Conservation (phyloP, 2,797 vertebrate genomes). For the Dryobates pubescens region DNA sequence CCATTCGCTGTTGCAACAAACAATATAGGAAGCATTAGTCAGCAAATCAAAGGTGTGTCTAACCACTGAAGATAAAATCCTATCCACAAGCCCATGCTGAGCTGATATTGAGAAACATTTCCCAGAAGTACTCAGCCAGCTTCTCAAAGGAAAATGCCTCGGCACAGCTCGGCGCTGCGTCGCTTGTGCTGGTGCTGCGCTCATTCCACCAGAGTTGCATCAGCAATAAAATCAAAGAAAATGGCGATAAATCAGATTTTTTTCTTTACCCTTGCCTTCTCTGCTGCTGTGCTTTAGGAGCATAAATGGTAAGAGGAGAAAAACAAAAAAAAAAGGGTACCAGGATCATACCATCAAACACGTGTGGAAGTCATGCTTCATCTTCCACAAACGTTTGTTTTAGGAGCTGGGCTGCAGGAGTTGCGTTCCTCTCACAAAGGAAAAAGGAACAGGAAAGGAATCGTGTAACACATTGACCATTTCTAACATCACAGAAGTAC, state of each 20-base stretch:
- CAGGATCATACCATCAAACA: neutral
- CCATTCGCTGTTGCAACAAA: neutral
- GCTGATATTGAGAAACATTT: slow-evolving; percentile 8
- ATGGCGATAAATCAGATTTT: neutral
- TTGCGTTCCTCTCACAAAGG: neutral
- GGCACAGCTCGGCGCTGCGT: fast-evolving
- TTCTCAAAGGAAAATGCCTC: neutral
- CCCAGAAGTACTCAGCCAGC: neutral
- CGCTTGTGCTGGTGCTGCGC: neutral
- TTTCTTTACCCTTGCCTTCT: neutral
- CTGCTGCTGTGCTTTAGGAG: neutral
- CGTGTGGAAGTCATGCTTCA: neutral
- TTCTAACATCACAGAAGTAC: neutral
- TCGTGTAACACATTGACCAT: neutral
- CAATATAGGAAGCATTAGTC: neutral
- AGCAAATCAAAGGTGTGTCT: slow-evolving; percentile 8
- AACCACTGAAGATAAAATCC: neutral
- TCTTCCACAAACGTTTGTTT: slow-evolving; percentile 10
- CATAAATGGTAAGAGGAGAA: neutral
- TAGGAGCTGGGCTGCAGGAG: neutral
- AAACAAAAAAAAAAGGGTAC: neutral
- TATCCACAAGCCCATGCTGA: neutral
- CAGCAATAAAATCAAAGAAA: slow-evolving; percentile 2
- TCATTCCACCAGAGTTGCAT: neutral
- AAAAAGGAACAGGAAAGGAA: neutral